Evolutionary conservation across 1,140 invertebrate species (phyloP).

Genomic region (Venturia canescens): DNA sequence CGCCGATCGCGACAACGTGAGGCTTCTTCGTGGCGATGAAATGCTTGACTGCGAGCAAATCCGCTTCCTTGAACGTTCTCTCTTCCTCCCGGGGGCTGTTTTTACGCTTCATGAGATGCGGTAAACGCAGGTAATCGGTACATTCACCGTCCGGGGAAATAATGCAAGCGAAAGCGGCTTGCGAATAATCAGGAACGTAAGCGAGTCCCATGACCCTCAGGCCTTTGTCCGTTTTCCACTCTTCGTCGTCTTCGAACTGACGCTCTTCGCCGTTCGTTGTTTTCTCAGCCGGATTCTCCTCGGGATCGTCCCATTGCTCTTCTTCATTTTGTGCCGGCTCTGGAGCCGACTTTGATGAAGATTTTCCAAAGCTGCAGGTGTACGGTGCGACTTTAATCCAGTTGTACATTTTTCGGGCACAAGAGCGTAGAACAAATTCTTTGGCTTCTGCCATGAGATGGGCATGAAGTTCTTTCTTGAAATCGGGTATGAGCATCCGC

Average conservation of each 20-base stretch:
- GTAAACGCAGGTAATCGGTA: slow-evolving; percentile 91
- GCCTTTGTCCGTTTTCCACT: slow-evolving; percentile 93
- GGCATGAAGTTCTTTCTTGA: slow-evolving; percentile 91
- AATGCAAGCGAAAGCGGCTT: slow-evolving; percentile 93
- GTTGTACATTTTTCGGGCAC: slow-evolving; percentile 91
- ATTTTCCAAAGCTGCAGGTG: slow-evolving; percentile 88
- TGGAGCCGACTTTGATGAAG: slow-evolving; percentile 81
- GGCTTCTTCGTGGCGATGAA: slow-evolving; percentile 95
- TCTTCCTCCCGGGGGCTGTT: slow-evolving; percentile 86
- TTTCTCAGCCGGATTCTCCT: neutral
- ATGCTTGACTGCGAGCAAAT: slow-evolving; percentile 87
- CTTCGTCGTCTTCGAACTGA: slow-evolving; percentile 86
- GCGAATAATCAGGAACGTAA: slow-evolving; percentile 90
- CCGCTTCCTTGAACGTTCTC: slow-evolving; percentile 86
- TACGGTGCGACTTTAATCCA: slow-evolving; percentile 95
- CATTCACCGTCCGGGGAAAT: slow-evolving; percentile 94
- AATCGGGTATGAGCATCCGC: slow-evolving; percentile 92
- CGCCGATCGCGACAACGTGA: slow-evolving; percentile 93
- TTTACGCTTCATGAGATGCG: slow-evolving; percentile 90
- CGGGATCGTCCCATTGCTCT: slow-evolving; percentile 83
- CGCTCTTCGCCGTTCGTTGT: neutral
- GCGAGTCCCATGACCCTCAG: slow-evolving; percentile 92
- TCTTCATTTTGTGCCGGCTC: slow-evolving; percentile 79
- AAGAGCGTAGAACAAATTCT: slow-evolving; percentile 90
- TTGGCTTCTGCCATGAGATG: slow-evolving; percentile 92